Conservation (phyloP, 2,113 vertebrate genomes). For the Pseudorectes ferrugineus region DNA sequence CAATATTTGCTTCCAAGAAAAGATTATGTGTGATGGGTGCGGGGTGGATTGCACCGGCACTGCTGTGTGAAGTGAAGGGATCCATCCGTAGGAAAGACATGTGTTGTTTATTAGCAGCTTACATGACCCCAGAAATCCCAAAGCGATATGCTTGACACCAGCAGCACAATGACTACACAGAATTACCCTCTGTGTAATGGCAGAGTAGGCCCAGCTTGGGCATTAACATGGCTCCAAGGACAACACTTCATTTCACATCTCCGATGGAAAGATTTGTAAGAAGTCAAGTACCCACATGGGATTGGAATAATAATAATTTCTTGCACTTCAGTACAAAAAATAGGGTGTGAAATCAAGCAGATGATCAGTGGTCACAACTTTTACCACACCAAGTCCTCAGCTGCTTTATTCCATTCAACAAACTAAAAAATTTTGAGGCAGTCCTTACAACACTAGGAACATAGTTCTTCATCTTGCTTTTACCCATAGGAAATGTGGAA, state of each 20-base stretch:
- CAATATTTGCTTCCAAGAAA: conserved; percentile 25
- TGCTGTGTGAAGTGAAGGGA: neutral
- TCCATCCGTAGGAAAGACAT: neutral
- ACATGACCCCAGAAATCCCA: neutral
- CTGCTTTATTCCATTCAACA: neutral
- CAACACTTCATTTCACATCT: neutral
- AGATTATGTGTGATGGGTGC: conserved; percentile 15
- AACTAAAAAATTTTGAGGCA: neutral
- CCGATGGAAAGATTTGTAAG: neutral
- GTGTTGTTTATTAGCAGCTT: conserved; percentile 4
- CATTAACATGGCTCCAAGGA: neutral
- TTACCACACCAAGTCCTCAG: neutral
- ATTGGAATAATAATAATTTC: neutral
- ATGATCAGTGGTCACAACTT: neutral
- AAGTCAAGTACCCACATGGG: neutral
- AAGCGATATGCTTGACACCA: neutral
- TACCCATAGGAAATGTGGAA: neutral
- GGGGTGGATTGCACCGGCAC: neutral
- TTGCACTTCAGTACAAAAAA: neutral
- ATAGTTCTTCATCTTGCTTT: neutral
- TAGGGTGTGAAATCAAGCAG: neutral
- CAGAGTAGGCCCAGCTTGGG: neutral
- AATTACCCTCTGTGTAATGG: neutral
- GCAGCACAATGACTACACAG: neutral
- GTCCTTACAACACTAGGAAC: neutral